Percentiles rank a stretch among this genome's conserved stretches.
Evolutionary conservation across 2,888 invertebrate genomes (phyloP).

Genomic region (Orchesella flavescens): DNA sequence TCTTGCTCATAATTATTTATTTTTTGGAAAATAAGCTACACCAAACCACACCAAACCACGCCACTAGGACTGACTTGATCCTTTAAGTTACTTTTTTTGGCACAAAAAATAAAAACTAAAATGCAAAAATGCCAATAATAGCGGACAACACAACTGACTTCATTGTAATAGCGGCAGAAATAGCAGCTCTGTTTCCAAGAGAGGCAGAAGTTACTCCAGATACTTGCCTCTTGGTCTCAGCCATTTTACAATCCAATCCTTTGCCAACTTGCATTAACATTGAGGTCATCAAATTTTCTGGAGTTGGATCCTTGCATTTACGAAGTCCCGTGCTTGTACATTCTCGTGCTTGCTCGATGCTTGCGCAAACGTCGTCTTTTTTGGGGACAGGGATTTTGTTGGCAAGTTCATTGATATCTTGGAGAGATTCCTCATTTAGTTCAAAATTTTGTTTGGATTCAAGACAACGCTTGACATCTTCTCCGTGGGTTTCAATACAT

Average conservation of each 20-base stretch:
- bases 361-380: slow-evolving; percentile 52
- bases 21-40: too few species aligned
- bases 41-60: too few species aligned
- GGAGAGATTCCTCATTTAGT: not conserved
- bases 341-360: slow-evolving; percentile 60
- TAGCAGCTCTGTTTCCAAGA: not conserved
- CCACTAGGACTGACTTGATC: too few species aligned
- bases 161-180: not conserved
- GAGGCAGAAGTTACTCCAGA: not conserved
- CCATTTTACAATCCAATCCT: slow-evolving; percentile 64
- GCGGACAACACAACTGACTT: not conserved
- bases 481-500: slow-evolving; percentile 68
- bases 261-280: slow-evolving; percentile 69
- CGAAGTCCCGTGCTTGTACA: slow-evolving; percentile 62
- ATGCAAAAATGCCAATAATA: slow-evolving; percentile 21
- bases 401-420: slow-evolving; percentile 29
- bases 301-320: slow-evolving; percentile 69
- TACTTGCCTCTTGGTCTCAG: slow-evolving; percentile 6
- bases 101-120: slow-evolving; percentile 20
- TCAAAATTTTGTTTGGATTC: slow-evolving; percentile 54
- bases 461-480: slow-evolving; percentile 68
- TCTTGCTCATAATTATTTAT: too few species aligned
- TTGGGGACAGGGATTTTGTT: slow-evolving; percentile 29
- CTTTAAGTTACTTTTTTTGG: slow-evolving; percentile 9
- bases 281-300: slow-evolving; percentile 69